Evolutionary conservation across 2,113 vertebrate genomes (phyloP).

Genomic region (Leptobrachium leishanense): DNA sequence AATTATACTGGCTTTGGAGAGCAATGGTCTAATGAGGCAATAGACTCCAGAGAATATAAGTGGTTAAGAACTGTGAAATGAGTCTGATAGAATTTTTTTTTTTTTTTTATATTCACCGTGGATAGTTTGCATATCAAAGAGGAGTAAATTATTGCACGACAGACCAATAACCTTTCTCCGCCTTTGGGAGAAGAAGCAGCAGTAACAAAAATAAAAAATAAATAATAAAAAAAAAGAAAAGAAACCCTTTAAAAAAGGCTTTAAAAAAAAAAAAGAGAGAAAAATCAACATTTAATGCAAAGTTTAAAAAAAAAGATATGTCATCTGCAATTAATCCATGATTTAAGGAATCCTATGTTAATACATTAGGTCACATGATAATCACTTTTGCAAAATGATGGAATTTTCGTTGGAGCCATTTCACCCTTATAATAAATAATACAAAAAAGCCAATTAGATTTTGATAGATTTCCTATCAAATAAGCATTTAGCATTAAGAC

Average conservation of each 20-base stretch:
- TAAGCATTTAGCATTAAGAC: slow-evolving; percentile 76
- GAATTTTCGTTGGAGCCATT: slow-evolving; percentile 52
- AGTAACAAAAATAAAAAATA: slow-evolving; percentile 69
- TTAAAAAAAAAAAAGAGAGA: slow-evolving; percentile 38
- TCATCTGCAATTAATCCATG: slow-evolving; percentile 75
- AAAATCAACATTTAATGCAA: slow-evolving; percentile 39
- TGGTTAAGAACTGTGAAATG: slow-evolving; percentile 99
- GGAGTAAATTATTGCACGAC: slow-evolving; percentile 98
- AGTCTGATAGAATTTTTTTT: slow-evolving; percentile 98
- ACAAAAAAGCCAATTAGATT: slow-evolving; percentile 71
- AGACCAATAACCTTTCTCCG: slow-evolving; percentile 98
- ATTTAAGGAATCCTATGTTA: slow-evolving; percentile 59
- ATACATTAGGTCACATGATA: slow-evolving; percentile 66
- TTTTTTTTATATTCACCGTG: slow-evolving; percentile 96
- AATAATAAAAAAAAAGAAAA: slow-evolving; percentile 43
- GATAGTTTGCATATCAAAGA: slow-evolving; percentile 99
- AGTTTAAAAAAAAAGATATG: slow-evolving; percentile 52
- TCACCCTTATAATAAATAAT: slow-evolving; percentile 29
- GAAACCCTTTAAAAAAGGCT: slow-evolving; percentile 66
- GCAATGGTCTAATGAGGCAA: slow-evolving; percentile 98
- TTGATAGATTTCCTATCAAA: slow-evolving; percentile 77
- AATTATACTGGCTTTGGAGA: slow-evolving; percentile 99
- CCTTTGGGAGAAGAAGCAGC: slow-evolving; percentile 70
- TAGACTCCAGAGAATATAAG: slow-evolving; percentile 94
- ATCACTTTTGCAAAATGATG: slow-evolving; percentile 62